Evolutionary conservation across 1,140 invertebrate species (phyloP), one percentile per base, ranked within the genome.

Genomic region (Fopius arisanus): DNA sequence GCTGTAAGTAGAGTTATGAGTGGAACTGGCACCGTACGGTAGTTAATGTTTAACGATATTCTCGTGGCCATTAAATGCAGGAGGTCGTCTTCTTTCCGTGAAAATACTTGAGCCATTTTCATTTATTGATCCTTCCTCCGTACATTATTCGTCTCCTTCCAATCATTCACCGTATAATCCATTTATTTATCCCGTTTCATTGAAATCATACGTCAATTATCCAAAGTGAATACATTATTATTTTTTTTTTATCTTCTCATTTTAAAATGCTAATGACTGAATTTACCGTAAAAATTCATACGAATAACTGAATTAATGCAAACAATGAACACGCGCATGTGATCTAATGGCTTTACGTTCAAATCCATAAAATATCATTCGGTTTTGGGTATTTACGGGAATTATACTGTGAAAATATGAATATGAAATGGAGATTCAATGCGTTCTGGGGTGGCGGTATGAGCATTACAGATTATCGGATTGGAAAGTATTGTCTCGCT

Each of bases 21-120:
- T 80, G 84, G 86, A 86, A 86, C 83, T 87, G 83, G 33, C 43
- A 48, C 31, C 21, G 70, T 63, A 33, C 80, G 80, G 83, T 84
- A 86, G 84, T 86, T 86, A 85, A 86, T 86, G 83, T 87, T 86
- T 85, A 86, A 87, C 82, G 83, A 59, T 59, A 59, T 59, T 28
- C 23, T 19, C 54, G 83, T 63, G 78, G 79, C 80, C 84, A 84
- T 86, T 86, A 87, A 86, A 86, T 83, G 81, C 84, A 86, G 81
- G 76, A 74, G 80, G 75, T 78, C 75, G 54, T 72, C 70, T 41
- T 43, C 59, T 62, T 70, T 40, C 28, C 70, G 41, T 19, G 29
- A 26, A 5, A 21, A 43, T 16, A 43, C 28, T 33, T 23, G 7
- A n/a, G 9, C 59, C 33, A 69, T 65, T 7, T 73, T 68, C 66